Conservation (phyloP, 1,140 invertebrate species). For the Microplitis demolitor region DNA sequence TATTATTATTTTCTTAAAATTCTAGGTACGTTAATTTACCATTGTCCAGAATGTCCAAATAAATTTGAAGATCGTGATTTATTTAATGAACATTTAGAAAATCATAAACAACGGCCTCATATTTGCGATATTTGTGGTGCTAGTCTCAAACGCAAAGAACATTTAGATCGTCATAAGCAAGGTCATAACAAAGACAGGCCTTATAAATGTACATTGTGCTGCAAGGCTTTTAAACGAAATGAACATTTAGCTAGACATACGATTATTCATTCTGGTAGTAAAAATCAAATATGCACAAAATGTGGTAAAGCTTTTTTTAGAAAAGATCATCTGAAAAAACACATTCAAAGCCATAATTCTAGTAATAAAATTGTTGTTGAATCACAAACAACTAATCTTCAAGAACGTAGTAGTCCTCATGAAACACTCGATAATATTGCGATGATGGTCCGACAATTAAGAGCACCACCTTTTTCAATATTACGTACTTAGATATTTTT, state of each 20-base stretch:
- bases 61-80: slow-evolving; percentile 81
- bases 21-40: slow-evolving; percentile 66
- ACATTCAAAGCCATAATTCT: slow-evolving; percentile 81
- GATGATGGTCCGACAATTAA: slow-evolving; percentile 55
- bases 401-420: slow-evolving; percentile 38
- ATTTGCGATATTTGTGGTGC: slow-evolving; percentile 87
- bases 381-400: slow-evolving; percentile 50
- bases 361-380: slow-evolving; percentile 67
- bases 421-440: slow-evolving; percentile 50
- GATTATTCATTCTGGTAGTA: slow-evolving; percentile 85
- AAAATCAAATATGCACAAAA: slow-evolving; percentile 82
- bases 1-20: not conserved
- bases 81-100: slow-evolving; percentile 79
- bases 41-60: slow-evolving; percentile 86
- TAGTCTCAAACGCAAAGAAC: slow-evolving; percentile 81
- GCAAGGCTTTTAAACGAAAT: slow-evolving; percentile 84
- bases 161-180: slow-evolving; percentile 80
- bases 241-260: slow-evolving; percentile 84
- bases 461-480: slow-evolving; percentile 55
- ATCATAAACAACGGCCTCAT: slow-evolving; percentile 78
- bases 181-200: slow-evolving; percentile 81
- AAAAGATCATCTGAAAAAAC: slow-evolving; percentile 67
- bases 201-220: slow-evolving; percentile 80
- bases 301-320: slow-evolving; percentile 78
- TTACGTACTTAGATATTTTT: slow-evolving; percentile 45